These are phyloP conservation scores for Lepeophtheirus nordmannii DNA, from an alignment of 2,888 invertebrate species.

Conservation along the genomic window DNA sequence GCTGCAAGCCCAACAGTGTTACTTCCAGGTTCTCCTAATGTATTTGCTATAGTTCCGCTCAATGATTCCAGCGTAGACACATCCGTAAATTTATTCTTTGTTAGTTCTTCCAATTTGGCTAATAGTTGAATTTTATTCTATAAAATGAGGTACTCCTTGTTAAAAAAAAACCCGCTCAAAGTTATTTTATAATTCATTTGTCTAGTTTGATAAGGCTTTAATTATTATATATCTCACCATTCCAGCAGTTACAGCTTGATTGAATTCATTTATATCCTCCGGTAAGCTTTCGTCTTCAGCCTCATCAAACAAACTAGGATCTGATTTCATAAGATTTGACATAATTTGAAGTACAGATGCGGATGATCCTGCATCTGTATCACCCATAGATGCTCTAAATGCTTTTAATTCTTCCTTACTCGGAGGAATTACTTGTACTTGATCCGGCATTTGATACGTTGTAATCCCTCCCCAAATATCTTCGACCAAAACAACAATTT, in stretches of 20 bases:
- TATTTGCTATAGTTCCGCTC: background rate
- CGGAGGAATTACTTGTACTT: background rate
- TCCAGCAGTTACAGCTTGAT: background rate
- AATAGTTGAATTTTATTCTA: background rate
- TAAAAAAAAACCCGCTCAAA: no score
- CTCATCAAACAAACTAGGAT: constrained; percentile 4
- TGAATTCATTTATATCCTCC: background rate
- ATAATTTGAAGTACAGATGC: constrained; percentile 1
- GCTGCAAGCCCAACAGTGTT: background rate
- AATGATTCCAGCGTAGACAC: background rate
- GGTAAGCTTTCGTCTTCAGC: background rate
- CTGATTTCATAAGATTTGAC: background rate
- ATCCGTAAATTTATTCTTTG: background rate
- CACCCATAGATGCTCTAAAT: background rate
- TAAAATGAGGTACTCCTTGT: background rate
- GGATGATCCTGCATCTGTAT: background rate
- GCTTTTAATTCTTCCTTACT: background rate
- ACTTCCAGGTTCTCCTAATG: background rate
- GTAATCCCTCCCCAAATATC: constrained; percentile 16
- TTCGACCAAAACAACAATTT: constrained; percentile 5
- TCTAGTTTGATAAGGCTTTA: no score
- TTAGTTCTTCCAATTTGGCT: background rate
- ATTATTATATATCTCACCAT: background rate
- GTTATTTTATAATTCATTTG: no score
- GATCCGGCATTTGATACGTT: background rate